Percentiles rank a stretch among this genome's conserved stretches.
phyloP scores from a whole-genome alignment of 2,113 vertebrate species.

The Psilopsiagon aymara region DNA sequence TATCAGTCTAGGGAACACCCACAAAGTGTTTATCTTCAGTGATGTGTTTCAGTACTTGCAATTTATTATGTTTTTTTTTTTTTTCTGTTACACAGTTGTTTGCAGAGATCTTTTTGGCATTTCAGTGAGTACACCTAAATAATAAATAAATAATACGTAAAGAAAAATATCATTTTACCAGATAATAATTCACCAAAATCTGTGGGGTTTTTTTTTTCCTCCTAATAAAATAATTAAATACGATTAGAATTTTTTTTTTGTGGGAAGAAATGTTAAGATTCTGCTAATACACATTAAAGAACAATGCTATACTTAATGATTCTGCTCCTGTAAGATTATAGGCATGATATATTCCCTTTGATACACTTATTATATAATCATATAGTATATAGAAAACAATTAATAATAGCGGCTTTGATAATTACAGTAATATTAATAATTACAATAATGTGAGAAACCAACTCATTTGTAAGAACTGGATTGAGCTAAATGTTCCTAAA shows the following conservation, averaged over 20 bases:
- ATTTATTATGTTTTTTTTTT: neutral
- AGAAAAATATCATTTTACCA: neutral
- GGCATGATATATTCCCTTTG: neutral
- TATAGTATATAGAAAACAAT: neutral
- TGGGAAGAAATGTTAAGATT: neutral
- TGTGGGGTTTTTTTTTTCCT: accelerated
- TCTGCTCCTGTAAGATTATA: neutral
- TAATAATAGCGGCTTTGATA: neutral
- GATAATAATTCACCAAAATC: neutral
- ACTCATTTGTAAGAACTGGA: neutral
- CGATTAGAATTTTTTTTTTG: neutral
- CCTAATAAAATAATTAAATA: neutral
- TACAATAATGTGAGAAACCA: neutral
- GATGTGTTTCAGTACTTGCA: neutral
- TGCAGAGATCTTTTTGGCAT: neutral
- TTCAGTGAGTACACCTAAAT: neutral
- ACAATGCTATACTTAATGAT: neutral
- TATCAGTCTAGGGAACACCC: neutral
- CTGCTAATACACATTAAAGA: neutral
- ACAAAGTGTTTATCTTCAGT: neutral
- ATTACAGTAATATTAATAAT: neutral
- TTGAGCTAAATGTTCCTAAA: neutral
- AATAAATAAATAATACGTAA: neutral
- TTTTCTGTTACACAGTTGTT: neutral
- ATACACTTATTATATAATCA: neutral